Evolutionary conservation across 2,113 vertebrate genomes (phyloP), one percentile per base, ranked within the genome.

Genomic region (Oxygymnocypris stewartii): DNA sequence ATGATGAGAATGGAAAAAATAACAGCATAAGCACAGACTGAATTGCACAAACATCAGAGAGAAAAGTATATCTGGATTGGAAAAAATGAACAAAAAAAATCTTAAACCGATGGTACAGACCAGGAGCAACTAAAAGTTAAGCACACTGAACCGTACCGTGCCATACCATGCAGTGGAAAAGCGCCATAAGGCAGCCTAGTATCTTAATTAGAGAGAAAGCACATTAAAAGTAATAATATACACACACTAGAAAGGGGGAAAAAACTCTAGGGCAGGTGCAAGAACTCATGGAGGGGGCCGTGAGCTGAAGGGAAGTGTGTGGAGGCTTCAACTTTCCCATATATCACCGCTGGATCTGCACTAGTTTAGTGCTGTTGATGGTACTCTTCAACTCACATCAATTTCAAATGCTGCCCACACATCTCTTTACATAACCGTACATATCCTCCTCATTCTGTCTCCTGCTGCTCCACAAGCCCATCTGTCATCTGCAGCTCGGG

Each of bases 391-490:
- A 35, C 79, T 76, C 71, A 3, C 44, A 78, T 88, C 63, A 57
- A 83, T 88, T 82, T 63, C 84, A 84, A 75, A 61, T 65, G 57
- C 69, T 76, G 63, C 88, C 82, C 79, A 84, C 84, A 75, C 83
- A 57, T 75, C 85, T 86, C 83, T 84, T 84, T 78, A 86, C 75
- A 63, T 74, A 82, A 67, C 75, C 25, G 57, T 35, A 87, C 54
- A 23, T 35, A 61, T 44, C 54, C 49, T 81, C 82, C 54, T 73
- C 59, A 92, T 92, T 73, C 73, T 40, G 78, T 51, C 57, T 49
- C 93, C 84, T 83, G 90, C 85, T 88, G 91, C 85, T 87, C 87
- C 87, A 78, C 8, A 78, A 88, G 87, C 84, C 90, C 89, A 88
- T 89, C 74, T 61, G 67, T 85, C 90, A 85, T 51, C 86, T 35